Base-by-base conservation (phyloP, 2,113 vertebrate genomes). In the Phalacrocorax aristotelis region DNA sequence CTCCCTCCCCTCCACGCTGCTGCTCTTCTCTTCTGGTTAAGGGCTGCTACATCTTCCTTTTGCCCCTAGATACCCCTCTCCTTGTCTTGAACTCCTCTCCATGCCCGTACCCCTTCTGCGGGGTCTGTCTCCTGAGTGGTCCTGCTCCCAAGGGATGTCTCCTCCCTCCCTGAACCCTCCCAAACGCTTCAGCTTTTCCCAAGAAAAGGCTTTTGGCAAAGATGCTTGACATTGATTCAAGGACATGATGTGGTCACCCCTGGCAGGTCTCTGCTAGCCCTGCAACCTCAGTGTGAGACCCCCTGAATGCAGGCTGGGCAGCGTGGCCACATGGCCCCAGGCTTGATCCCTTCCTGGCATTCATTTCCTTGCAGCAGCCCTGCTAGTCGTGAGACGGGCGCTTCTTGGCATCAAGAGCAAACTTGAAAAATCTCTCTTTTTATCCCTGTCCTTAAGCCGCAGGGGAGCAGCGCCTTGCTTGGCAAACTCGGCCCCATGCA, bases 341-440 rank as follows among this genome's bases (percentile, higher is more conserved):
- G 3, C 6, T 29, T 29, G 61, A 46, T 15, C 44, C 49, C 49
- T 42, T 70, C 42, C 86, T 15, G 11, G 20, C 4, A 0, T 17
- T 68, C 29, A 5, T 12, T 42, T 72, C 58, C 76, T 36, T 11
- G 6, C 60, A 34, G 14, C 2, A 42, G n/a, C 40, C 57, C n/a
- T 19, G 10, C 62, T 10, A 2, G 13, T 5, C 0, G 0, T 3
- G 11, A 70, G 21, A 1, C 0, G 21, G 38, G n/a, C 0, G 0
- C 27, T 54, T 11, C 74, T 42, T 17, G 23, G 22, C 15, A 7
- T 16, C 5, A 2, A 36, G 34, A 4, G 4, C 75, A 44, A 54
- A 48, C 44, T n/a, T 3, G 2, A 17, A 9, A n/a, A 64, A 40
- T 57, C 34, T 51, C 85, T 21, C 5, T 7, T 49, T 57, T 46